phyloP scores from a whole-genome alignment of 2,888 invertebrate genomes.

The Drosophila incognita region DNA sequence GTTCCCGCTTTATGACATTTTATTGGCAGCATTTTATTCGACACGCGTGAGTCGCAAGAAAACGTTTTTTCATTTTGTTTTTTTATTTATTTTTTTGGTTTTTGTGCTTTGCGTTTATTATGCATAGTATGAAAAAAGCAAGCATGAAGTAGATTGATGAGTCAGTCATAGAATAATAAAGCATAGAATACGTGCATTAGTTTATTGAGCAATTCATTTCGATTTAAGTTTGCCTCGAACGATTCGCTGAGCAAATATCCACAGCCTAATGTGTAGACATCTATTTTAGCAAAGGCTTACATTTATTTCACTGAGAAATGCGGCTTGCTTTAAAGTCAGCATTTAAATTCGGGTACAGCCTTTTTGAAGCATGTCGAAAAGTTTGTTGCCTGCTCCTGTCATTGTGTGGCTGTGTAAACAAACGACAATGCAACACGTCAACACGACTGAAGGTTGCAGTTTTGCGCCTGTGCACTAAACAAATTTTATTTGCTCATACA shows the following conservation, averaged over 20 bases:
- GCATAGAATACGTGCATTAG: conserved; percentile 40
- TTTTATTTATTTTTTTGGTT: conserved; percentile 21
- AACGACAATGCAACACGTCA: conserved; percentile 62
- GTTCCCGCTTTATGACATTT: conserved; percentile 68
- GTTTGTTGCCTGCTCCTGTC: conserved; percentile 47
- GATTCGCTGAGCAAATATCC: neutral
- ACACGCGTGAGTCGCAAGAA: conserved; percentile 67
- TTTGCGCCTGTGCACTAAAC: conserved; percentile 66
- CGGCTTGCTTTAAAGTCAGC: conserved; percentile 3
- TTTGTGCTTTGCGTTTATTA: conserved; percentile 32
- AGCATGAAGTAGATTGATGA: conserved; percentile 61
- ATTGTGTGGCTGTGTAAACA: conserved; percentile 49
- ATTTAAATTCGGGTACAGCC: conserved; percentile 14
- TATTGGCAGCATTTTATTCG: conserved; percentile 77
- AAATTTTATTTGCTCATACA: conserved; percentile 74
- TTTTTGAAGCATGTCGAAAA: conserved; percentile 31
- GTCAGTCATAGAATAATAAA: conserved; percentile 49
- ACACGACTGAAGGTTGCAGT: conserved; percentile 50
- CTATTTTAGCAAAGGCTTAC: neutral
- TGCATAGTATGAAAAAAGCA: conserved; percentile 40
- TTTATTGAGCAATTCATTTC: conserved; percentile 18
- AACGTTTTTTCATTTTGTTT: conserved; percentile 33
- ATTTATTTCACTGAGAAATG: neutral
- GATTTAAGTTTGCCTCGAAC: neutral
- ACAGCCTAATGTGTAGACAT: neutral